phyloP scores from a whole-genome alignment of 2,797 vertebrate genomes.

The Mormyrops attenuatus region DNA sequence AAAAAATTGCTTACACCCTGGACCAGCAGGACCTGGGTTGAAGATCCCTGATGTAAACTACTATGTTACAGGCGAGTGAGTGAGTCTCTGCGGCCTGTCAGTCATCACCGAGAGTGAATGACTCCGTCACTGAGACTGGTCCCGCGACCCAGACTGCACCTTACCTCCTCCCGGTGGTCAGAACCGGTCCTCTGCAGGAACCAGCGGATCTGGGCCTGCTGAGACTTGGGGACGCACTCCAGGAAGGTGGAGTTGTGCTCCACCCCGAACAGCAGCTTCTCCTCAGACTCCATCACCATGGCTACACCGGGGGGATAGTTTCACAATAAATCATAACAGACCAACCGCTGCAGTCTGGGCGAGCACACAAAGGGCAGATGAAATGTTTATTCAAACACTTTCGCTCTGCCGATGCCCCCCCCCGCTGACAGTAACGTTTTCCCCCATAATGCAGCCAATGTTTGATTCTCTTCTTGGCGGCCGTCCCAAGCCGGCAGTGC shows the following conservation, averaged over 20 bases:
- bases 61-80: background rate
- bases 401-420: background rate
- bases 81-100: background rate
- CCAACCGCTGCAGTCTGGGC: background rate
- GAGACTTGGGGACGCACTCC: conserved; percentile 93
- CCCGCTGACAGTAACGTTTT: background rate
- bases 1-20: background rate
- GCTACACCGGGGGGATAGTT: conserved; percentile 51
- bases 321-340: conserved; percentile 1
- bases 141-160: background rate
- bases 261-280: conserved; percentile 90
- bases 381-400: conserved; percentile 9
- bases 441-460: background rate
- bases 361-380: background rate
- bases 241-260: conserved; percentile 96
- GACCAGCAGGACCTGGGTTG: background rate
- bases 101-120: background rate
- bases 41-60: background rate
- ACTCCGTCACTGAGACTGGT: background rate
- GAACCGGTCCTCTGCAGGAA: conserved; percentile 58
- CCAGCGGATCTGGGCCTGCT: conserved; percentile 76
- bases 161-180: conserved; percentile 81
- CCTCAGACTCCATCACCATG: conserved; percentile 73
- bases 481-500: background rate
- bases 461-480: background rate